phyloP scores from a whole-genome alignment of 1,140 invertebrate genomes.

The Drosophila nannoptera region DNA sequence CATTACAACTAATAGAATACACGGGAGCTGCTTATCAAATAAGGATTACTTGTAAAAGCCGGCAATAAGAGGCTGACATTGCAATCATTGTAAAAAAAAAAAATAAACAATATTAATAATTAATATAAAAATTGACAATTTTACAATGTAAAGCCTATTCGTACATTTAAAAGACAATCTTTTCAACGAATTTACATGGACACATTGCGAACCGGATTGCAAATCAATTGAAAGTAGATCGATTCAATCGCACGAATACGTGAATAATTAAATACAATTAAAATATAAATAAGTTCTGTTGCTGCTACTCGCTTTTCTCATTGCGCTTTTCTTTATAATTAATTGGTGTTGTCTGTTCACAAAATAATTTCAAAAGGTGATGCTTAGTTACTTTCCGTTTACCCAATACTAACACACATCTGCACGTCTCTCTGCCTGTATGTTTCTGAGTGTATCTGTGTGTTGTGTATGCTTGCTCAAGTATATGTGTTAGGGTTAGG shows the following conservation, averaged over 20 bases:
- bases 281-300: slow-evolving; percentile 28
- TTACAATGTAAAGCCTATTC: slow-evolving; percentile 33
- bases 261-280: slow-evolving; percentile 26
- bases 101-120: background rate
- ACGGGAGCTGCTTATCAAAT: slow-evolving; percentile 54
- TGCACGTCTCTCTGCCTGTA: slow-evolving; percentile 11
- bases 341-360: slow-evolving; percentile 48
- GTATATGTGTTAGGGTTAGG: slow-evolving; percentile 14
- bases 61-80: slow-evolving; percentile 37
- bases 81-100: slow-evolving; percentile 1
- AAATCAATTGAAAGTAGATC: slow-evolving; percentile 1
- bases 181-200: slow-evolving; percentile 41
- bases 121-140: slow-evolving; percentile 5
- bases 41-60: slow-evolving; percentile 39
- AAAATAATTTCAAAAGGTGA: slow-evolving; percentile 62
- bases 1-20: slow-evolving; percentile 50
- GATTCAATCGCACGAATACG: slow-evolving; percentile 17
- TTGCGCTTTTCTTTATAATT: slow-evolving; percentile 36
- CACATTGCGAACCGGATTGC: slow-evolving; percentile 22
- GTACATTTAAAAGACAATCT: slow-evolving; percentile 44
- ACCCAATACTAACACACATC: slow-evolving; percentile 27
- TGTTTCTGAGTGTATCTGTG: slow-evolving; percentile 13
- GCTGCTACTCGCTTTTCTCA: slow-evolving; percentile 4
- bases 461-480: slow-evolving; percentile 11
- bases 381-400: slow-evolving; percentile 48